phyloP scores from a whole-genome alignment of 2,888 invertebrate species.

The Stenotaenia linearis region DNA sequence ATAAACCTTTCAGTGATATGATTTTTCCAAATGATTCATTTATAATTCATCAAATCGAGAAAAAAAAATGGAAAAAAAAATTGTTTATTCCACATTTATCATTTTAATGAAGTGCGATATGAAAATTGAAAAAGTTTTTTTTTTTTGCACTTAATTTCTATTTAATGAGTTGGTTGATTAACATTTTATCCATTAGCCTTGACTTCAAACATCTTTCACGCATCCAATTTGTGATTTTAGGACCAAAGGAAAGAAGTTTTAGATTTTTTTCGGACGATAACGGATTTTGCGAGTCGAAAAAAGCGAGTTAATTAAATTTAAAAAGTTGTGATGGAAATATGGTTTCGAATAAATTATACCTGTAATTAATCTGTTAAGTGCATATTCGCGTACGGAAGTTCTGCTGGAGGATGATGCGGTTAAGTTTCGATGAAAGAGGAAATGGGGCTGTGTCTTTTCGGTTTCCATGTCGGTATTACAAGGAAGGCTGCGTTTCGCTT shows the following conservation, averaged over 20 bases:
- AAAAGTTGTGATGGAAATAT: background rate
- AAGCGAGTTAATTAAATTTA: background rate
- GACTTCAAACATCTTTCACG: background rate
- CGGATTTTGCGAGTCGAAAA: background rate
- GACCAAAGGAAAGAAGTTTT: background rate
- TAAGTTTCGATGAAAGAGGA: background rate
- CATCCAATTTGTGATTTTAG: background rate
- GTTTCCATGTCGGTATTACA: background rate
- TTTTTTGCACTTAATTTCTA: background rate
- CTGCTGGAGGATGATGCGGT: background rate
- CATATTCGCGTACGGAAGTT: background rate
- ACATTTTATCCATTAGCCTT: background rate
- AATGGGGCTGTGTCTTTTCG: background rate
- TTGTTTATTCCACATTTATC: background rate
- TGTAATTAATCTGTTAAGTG: background rate
- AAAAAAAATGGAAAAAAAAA: background rate
- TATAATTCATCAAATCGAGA: background rate
- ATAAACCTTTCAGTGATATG: slow-evolving; percentile 8
- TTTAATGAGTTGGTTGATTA: background rate
- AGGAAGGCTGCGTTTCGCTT: background rate
- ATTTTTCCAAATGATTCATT: slow-evolving; percentile 14
- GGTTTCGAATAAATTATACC: background rate
- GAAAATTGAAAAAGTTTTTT: background rate
- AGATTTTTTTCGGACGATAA: no score
- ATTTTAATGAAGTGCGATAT: background rate